A percentile compares a stretch with the other conserved stretches of the same genome.
phyloP scores from a whole-genome alignment of 1,140 invertebrate species.

The Philopotamus ludificatus region DNA sequence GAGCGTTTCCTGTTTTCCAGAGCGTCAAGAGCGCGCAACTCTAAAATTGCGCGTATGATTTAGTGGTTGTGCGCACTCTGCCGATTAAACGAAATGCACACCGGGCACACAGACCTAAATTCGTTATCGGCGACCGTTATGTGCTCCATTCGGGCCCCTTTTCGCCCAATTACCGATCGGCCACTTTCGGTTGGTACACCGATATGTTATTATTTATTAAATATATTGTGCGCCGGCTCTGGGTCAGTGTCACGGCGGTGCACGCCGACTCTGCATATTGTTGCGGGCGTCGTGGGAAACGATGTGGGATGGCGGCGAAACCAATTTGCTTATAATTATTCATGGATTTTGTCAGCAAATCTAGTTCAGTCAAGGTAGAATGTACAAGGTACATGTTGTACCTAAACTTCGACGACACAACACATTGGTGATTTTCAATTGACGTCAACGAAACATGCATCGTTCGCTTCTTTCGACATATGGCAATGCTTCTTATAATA shows the following conservation, averaged over 20 bases:
- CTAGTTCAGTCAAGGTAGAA: too few species aligned
- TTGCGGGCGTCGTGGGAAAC: too few species aligned
- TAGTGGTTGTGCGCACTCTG: background rate
- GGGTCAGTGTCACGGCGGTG: background rate
- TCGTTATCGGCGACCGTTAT: constrained; percentile 5
- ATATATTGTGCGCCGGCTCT: background rate
- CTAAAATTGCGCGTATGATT: background rate
- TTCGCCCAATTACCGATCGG: background rate
- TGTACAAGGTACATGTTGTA: too few species aligned
- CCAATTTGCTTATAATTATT: background rate
- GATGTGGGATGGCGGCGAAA: background rate
- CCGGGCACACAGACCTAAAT: background rate
- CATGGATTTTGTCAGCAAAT: too few species aligned
- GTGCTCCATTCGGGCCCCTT: constrained; percentile 1
- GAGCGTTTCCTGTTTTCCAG: constrained; percentile 4
- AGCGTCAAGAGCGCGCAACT: background rate
- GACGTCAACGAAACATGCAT: too few species aligned
- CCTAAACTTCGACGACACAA: too few species aligned
- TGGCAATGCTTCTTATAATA: too few species aligned
- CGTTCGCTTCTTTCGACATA: too few species aligned
- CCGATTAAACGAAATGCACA: constrained; percentile 5
- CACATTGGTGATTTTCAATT: too few species aligned
- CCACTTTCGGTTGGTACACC: background rate
- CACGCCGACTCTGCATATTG: background rate
- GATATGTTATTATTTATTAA: background rate